Percentiles rank a stretch among this genome's conserved stretches.
Evolutionary conservation across 2,113 vertebrate species (phyloP).

Genomic region (Cygnus buccinator): DNA sequence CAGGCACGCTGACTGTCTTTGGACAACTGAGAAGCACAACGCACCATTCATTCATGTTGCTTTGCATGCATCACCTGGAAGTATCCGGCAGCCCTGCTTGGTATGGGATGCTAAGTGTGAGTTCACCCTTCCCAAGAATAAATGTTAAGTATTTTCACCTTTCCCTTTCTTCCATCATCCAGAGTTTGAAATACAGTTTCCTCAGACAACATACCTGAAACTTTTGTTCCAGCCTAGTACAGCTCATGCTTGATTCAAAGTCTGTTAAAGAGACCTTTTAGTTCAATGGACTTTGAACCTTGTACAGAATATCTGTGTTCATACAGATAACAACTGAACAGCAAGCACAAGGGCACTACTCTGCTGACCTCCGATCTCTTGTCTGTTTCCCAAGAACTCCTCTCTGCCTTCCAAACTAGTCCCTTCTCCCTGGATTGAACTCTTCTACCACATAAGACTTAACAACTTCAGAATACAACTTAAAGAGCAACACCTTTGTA

Average conservation of each 20-base stretch:
- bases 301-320: neutral
- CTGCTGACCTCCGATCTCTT: neutral
- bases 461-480: neutral
- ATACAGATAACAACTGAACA: neutral
- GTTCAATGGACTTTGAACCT: constrained; percentile 22
- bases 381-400: neutral
- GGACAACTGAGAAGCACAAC: neutral
- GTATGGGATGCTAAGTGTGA: neutral
- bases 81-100: neutral
- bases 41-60: neutral
- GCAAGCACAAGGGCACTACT: neutral
- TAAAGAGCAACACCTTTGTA: neutral
- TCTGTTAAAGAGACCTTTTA: neutral
- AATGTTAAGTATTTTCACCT: neutral
- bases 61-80: neutral
- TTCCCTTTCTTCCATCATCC: neutral
- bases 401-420: neutral
- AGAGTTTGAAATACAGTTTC: neutral
- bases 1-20: neutral
- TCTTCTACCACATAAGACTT: neutral
- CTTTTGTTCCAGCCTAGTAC: neutral
- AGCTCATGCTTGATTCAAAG: neutral
- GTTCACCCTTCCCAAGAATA: neutral
- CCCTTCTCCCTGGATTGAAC: neutral
- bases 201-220: neutral